Conservation (phyloP, 1,140 invertebrate species). For the Argopecten irradians region DNA sequence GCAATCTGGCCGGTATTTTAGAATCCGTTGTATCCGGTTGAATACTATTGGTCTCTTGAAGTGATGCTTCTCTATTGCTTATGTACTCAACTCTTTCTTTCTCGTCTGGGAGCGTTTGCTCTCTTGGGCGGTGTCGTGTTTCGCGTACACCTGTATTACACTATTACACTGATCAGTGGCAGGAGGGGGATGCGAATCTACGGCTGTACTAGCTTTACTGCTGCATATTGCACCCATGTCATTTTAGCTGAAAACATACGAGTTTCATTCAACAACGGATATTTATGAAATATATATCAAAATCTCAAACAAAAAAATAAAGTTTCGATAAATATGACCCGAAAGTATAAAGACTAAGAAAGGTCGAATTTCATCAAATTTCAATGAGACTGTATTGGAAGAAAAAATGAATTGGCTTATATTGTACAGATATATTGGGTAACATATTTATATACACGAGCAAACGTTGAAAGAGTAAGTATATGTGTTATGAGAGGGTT, state of each 20-base stretch:
- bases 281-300: too few species aligned
- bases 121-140: not conserved
- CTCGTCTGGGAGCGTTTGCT: not conserved
- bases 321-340: too few species aligned
- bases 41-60: not conserved
- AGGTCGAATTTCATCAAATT: too few species aligned
- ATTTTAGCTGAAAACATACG: conserved; percentile 8
- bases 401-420: too few species aligned
- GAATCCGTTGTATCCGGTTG: not conserved
- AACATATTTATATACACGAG: too few species aligned
- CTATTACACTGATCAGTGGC: not conserved
- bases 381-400: too few species aligned
- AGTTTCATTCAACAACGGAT: too few species aligned
- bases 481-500: too few species aligned
- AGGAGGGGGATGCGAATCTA: not conserved
- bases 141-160: not conserved
- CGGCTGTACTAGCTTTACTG: not conserved
- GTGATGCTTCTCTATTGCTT: not conserved
- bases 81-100: not conserved
- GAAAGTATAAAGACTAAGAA: too few species aligned
- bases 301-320: too few species aligned
- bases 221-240: conserved; percentile 3
- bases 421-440: too few species aligned
- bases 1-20: not conserved
- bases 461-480: too few species aligned